phyloP scores from a whole-genome alignment of 2,797 vertebrate species.

The Sebastes reedi region DNA sequence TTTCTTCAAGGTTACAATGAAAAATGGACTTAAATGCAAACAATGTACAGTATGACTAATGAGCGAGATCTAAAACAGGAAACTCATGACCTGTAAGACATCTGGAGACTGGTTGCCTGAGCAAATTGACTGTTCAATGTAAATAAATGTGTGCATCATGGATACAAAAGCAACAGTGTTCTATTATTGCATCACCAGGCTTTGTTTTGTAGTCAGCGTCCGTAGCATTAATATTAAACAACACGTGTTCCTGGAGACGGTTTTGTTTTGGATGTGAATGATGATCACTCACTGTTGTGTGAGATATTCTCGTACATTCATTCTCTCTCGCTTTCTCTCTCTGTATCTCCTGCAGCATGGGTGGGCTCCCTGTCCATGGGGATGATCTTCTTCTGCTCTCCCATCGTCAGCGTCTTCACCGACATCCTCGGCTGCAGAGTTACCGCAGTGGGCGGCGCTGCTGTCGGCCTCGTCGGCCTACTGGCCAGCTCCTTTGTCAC shows the following conservation, averaged over 20 bases:
- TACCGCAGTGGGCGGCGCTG: constrained; percentile 90
- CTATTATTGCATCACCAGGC: background rate
- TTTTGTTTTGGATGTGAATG: background rate
- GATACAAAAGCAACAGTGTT: background rate
- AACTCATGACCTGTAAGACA: background rate
- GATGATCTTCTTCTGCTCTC: constrained; percentile 98
- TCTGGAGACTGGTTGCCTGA: background rate
- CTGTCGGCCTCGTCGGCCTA: constrained; percentile 89
- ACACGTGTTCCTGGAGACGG: background rate
- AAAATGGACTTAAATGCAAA: background rate
- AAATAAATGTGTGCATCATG: background rate
- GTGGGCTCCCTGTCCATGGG: constrained; percentile 96
- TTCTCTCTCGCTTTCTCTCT: background rate
- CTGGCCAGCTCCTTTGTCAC: constrained; percentile 93
- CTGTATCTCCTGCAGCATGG: constrained; percentile 86
- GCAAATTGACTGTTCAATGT: background rate
- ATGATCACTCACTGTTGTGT: background rate
- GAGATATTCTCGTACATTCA: background rate
- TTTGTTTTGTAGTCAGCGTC: background rate
- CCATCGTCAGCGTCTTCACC: constrained; percentile 94
- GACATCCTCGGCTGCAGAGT: constrained; percentile 91
- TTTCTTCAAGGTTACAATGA: background rate
- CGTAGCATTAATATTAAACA: background rate
- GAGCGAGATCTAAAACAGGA: background rate
- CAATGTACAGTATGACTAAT: constrained; percentile 11